Base-by-base conservation (phyloP, 2,113 vertebrate genomes). In the Microtus oregoni region DNA sequence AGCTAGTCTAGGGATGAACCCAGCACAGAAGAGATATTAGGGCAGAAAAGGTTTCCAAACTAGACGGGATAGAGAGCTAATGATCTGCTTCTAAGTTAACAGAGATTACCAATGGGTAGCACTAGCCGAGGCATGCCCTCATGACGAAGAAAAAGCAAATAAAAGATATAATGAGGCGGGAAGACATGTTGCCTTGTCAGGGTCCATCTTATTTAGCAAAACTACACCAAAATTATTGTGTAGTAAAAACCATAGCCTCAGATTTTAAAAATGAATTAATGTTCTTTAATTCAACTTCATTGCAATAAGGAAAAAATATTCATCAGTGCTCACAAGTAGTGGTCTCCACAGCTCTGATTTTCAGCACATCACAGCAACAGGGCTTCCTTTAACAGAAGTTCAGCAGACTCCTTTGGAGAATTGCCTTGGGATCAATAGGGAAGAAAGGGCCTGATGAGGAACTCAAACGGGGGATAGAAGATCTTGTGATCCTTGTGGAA, bases 311-410 rank as follows among this genome's bases (percentile, higher is more conserved):
- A 32, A 92, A 78, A 41, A 91, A 35, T 30, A 73, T 0, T 26
- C 67, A 81, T 11, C 11, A 65, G 32, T 73, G 15, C n/a, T 82
- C 15, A 0, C 61, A 88, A 52, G 38, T 12, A 91, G 38, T 78
- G 55, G 90, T 28, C 68, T 78, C 15, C 55, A 78, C 68, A 83
- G 12, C 63, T 20, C 24, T 78, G 11, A 89, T 93, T 50, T 86
- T 87, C 20, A 90, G 65, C 63, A 92, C 55, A 95, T 65, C 75
- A 32, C 68, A 95, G 82, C 82, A 81, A 81, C 6, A 58, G 44
- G 35, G 7, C 92, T 89, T 96, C 50, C 70, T 95, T 94, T 91
- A 72, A 55, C 7, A 50, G 2, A 41, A 55, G 77, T 70, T 70
- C 63, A 73, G 68, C 28, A 61, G 44, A 81, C 50, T 24, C 26